Evolutionary conservation across 2,888 invertebrate genomes (phyloP), one percentile per base, ranked within the genome.

Genomic region (Troides helena): DNA sequence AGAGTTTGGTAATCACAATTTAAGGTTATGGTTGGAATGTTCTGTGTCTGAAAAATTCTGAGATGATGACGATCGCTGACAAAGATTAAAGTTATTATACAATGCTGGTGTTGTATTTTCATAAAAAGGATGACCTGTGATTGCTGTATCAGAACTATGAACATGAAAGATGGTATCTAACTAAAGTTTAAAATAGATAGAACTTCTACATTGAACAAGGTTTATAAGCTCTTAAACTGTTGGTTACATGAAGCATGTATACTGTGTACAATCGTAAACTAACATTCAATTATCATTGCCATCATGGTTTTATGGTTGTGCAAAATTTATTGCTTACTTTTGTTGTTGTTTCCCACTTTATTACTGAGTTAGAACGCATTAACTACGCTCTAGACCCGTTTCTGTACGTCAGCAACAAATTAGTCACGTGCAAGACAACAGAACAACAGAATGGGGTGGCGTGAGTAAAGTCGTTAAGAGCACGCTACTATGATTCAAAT

Each of bases 391-490:
- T 67, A 53, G 21, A 14, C 25, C 62, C n/a, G 57, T 57, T 67
- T 61, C 61, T 39, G 50, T 67, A 67, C 39, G 62, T 57, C 62
- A 39, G 57, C 39, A 67, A 67, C 43, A 62, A 62, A 67, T 56
- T 43, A 56, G 36, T 62, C 67, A 62, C 53, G 67, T 67, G 61
- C 62, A 14, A 23, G 43, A 63, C 30, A 21, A 50, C n/a, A 62
- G 12, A 21, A 36, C 36, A 53, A 39, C 14, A 5, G 50, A 50
- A 50, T 50, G 50, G 57, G 0, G 56, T 10, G 39, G 39, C 36
- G 56, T 64, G 57, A 7, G 39, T 17, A 43, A 46, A 65, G 57
- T 65, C 58, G 58, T 65, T 58, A 65, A 65, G 43, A 58, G 30
- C n/a, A 60, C 39, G 17, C 46, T 43, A 46, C 23, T 18, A 43